phyloP scores from a whole-genome alignment of 2,888 invertebrate species.

The Podabrus alpinus region DNA sequence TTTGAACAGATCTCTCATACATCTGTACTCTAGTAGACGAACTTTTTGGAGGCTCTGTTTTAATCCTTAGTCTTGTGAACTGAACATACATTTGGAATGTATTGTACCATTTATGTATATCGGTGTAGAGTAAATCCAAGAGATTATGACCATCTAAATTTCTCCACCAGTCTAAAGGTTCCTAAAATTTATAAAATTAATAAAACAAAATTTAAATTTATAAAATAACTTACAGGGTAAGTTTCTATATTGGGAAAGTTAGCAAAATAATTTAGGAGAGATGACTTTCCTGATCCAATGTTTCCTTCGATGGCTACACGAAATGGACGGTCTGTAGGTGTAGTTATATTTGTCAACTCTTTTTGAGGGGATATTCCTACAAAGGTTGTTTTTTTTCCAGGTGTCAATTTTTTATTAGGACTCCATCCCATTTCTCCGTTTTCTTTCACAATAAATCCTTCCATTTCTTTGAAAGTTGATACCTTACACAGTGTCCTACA shows the following conservation, averaged over 20 bases:
- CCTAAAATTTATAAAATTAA: constrained; percentile 51
- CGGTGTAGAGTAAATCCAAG: constrained; percentile 83
- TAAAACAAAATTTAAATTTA: background rate
- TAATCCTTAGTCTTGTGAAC: constrained; percentile 84
- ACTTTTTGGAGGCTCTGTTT: constrained; percentile 60
- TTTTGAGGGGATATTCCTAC: constrained; percentile 48
- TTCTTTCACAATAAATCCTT: constrained; percentile 43
- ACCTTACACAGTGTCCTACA: background rate
- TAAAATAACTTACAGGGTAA: constrained; percentile 47
- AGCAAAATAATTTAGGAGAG: constrained; percentile 52
- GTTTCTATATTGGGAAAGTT: constrained; percentile 51
- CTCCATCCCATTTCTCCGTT: constrained; percentile 39
- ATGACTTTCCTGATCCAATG: constrained; percentile 57
- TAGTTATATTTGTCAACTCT: constrained; percentile 46
- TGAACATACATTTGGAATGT: constrained; percentile 92
- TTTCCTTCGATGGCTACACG: constrained; percentile 56
- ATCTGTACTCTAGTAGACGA: constrained; percentile 76
- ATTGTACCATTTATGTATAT: constrained; percentile 81
- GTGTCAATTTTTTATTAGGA: constrained; percentile 35
- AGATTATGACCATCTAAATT: constrained; percentile 79
- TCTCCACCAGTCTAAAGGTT: constrained; percentile 87
- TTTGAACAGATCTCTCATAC: constrained; percentile 87
- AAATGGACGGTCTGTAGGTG: constrained; percentile 50
- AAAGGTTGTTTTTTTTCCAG: constrained; percentile 40
- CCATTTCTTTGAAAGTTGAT: constrained; percentile 38